Percentiles rank a stretch among this genome's conserved stretches.
These are phyloP conservation scores for Chymomyza costata DNA, from an alignment of 1,140 invertebrate genomes.

Conservation along the genomic window DNA sequence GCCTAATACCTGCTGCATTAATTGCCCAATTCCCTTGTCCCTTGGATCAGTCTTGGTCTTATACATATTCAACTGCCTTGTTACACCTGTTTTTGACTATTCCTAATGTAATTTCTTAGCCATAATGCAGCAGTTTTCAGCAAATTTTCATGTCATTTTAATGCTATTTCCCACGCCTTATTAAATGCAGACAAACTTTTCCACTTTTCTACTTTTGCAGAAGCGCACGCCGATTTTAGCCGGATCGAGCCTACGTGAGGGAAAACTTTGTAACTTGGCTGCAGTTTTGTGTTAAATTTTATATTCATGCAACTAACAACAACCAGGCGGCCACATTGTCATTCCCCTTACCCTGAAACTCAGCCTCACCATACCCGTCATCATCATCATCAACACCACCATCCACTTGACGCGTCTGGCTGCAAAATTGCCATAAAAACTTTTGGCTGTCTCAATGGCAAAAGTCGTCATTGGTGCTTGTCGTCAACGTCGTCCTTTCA, in stretches of 20 bases:
- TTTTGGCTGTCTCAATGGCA: conserved; percentile 66
- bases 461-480: conserved; percentile 54
- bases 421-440: conserved; percentile 62
- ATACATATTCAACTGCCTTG: too few relatives aligned
- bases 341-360: too few relatives aligned
- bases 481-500: not conserved
- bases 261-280: conserved; percentile 45
- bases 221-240: conserved; percentile 2
- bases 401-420: conserved; percentile 46
- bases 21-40: too few relatives aligned
- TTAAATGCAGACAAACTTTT: conserved; percentile 40
- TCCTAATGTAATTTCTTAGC: conserved; percentile 17
- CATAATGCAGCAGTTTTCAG: conserved; percentile 20
- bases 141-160: conserved; percentile 20
- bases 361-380: too few relatives aligned
- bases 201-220: conserved; percentile 36
- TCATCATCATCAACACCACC: conserved; percentile 6
- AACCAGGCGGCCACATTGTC: too few relatives aligned
- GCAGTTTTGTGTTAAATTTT: conserved; percentile 53
- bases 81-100: not conserved
- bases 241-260: not conserved
- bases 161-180: conserved; percentile 22
- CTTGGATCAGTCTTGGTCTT: too few relatives aligned
- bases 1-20: too few relatives aligned
- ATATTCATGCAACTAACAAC: conserved; percentile 32